Conservation (phyloP, 2,888 invertebrate genomes). For the Acrobasis consociella region DNA sequence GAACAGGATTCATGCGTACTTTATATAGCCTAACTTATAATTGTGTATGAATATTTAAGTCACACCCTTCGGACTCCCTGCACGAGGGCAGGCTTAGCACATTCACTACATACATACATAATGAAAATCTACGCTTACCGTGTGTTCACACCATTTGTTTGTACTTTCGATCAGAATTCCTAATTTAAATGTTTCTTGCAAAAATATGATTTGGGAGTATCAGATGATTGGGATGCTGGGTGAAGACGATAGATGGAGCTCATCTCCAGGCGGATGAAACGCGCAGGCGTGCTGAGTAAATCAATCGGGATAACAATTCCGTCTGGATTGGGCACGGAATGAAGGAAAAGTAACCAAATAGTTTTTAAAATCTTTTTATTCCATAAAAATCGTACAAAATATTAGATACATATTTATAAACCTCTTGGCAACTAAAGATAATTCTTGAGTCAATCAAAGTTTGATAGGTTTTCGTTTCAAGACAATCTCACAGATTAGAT, state of each 20-base stretch:
- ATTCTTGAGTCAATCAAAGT: background rate
- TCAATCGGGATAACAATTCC: constrained; percentile 36
- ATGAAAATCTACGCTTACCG: constrained; percentile 26
- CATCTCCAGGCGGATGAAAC: constrained; percentile 52
- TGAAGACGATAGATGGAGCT: constrained; percentile 52
- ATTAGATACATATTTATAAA: background rate
- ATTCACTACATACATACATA: background rate
- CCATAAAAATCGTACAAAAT: background rate
- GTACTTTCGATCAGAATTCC: constrained; percentile 25
- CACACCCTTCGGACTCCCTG: constrained; percentile 36
- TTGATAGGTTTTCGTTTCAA: background rate
- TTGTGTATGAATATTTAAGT: constrained; percentile 50
- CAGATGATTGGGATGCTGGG: constrained; percentile 61
- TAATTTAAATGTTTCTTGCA: constrained; percentile 24
- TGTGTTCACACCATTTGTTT: constrained; percentile 5
- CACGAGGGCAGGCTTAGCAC: background rate
- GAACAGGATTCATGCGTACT: constrained; percentile 40
- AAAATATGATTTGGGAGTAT: constrained; percentile 39
- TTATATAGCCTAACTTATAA: constrained; percentile 51
- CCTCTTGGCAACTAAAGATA: background rate
- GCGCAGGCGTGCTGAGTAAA: constrained; percentile 61
- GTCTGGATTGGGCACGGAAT: background rate
- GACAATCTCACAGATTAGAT: background rate
- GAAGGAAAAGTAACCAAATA: background rate
- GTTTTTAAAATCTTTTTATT: background rate